Percentiles rank a stretch among this genome's conserved stretches.
phyloP scores from a whole-genome alignment of 1,140 invertebrate species.

The Bombus vancouverensis region DNA sequence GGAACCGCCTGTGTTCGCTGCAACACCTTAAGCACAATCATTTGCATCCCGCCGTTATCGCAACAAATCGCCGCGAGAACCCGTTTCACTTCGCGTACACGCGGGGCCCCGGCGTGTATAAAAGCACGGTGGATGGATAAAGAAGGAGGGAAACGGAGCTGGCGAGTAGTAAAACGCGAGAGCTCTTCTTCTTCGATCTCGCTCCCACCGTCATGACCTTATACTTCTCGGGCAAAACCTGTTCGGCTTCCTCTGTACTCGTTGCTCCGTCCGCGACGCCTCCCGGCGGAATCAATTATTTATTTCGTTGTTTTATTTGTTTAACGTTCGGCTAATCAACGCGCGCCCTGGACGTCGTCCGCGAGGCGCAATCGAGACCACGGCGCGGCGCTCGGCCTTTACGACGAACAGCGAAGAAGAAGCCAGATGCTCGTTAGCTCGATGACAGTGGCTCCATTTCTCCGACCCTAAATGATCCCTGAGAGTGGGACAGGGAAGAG shows the following conservation, averaged over 20 bases:
- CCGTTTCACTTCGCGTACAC: constrained; percentile 53
- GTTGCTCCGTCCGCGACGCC: constrained; percentile 69
- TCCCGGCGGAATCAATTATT: constrained; percentile 82
- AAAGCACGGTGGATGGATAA: not conserved
- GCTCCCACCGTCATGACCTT: constrained; percentile 74
- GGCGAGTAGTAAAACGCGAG: not conserved
- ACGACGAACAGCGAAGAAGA: not conserved
- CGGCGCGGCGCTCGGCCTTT: not conserved
- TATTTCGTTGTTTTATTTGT: constrained; percentile 82
- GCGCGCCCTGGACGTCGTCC: constrained; percentile 55
- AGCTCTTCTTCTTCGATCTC: constrained; percentile 47
- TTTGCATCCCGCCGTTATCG: constrained; percentile 65
- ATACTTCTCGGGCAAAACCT: constrained; percentile 77
- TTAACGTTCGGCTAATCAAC: constrained; percentile 77
- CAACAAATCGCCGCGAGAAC: constrained; percentile 64
- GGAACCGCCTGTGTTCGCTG: constrained; percentile 5
- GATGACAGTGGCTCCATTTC: constrained; percentile 4
- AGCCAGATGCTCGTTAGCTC: not conserved
- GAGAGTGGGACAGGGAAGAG: not conserved
- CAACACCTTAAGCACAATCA: constrained; percentile 60
- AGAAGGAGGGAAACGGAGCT: constrained; percentile 22
- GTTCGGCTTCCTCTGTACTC: constrained; percentile 76
- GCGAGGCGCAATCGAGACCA: not conserved
- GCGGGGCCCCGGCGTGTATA: not conserved
- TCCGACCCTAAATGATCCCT: not conserved